A percentile compares a stretch with the other conserved stretches of the same genome.
These are phyloP conservation scores for Eublepharis macularius DNA, from an alignment of 2,113 vertebrate genomes.

Conservation along the genomic window DNA sequence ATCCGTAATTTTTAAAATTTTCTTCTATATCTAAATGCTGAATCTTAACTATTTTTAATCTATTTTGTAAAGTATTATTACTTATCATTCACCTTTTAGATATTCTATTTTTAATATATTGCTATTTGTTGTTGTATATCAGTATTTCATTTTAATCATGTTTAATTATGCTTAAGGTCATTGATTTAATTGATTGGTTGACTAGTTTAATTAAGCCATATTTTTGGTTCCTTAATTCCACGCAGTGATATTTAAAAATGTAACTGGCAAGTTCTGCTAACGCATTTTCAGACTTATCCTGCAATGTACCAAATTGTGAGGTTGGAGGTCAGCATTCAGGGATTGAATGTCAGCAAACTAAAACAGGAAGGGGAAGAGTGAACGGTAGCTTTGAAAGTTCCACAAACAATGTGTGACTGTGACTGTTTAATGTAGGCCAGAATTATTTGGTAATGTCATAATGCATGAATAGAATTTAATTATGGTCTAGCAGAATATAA, in stretches of 20 bases:
- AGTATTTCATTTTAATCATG: too few relatives aligned
- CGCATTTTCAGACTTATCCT: not conserved
- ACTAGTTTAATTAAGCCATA: too few relatives aligned
- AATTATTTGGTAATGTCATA: conserved; percentile 18
- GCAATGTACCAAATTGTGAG: not conserved
- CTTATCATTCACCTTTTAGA: too few relatives aligned
- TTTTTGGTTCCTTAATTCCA: too few relatives aligned
- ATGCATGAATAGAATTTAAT: not conserved
- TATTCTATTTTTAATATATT: too few relatives aligned
- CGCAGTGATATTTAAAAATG: not conserved
- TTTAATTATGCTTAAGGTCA: too few relatives aligned
- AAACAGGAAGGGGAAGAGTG: not conserved
- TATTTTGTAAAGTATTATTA: too few relatives aligned
- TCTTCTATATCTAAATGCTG: too few relatives aligned
- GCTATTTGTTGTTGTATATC: too few relatives aligned
- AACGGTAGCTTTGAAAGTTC: not conserved
- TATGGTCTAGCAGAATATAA: conserved; percentile 14
- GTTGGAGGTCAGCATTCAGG: not conserved
- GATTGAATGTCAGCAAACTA: not conserved
- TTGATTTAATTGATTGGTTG: too few relatives aligned
- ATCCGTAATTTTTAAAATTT: too few relatives aligned
- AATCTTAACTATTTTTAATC: too few relatives aligned
- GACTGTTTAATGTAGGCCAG: conserved; percentile 9
- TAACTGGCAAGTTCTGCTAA: not conserved
- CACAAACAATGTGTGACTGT: not conserved